Percentiles rank a stretch among this genome's conserved stretches.
Evolutionary conservation across 2,888 invertebrate species (phyloP).

Genomic region (Bembecia ichneumoniformis): DNA sequence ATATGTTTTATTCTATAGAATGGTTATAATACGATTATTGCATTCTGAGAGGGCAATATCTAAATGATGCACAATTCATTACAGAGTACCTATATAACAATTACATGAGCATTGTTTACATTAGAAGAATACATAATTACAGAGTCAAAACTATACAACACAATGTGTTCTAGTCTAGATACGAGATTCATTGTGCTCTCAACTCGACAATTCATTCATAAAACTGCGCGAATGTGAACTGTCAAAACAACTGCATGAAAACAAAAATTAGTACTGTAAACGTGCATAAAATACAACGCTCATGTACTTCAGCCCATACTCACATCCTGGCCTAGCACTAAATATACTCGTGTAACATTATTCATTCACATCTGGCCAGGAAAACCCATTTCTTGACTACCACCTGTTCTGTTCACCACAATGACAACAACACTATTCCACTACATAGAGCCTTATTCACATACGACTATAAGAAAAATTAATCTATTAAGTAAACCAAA

Average conservation of each 20-base stretch:
- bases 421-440: conserved; percentile 44
- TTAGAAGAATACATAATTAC: too few species aligned
- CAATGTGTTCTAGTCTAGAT: conserved; percentile 44
- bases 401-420: conserved; percentile 64
- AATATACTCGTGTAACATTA: conserved; percentile 20
- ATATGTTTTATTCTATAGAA: too few species aligned
- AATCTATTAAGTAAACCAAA: not conserved
- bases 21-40: too few species aligned
- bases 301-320: conserved; percentile 14
- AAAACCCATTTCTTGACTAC: conserved; percentile 30
- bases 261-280: conserved; percentile 37
- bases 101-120: too few species aligned
- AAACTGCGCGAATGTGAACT: conserved; percentile 41
- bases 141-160: conserved; percentile 20
- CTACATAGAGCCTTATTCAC: conserved; percentile 6
- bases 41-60: too few species aligned
- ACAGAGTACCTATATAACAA: too few species aligned
- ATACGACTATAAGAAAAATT: too few species aligned
- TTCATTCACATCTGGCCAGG: conserved; percentile 35
- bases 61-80: too few species aligned
- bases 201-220: conserved; percentile 61
- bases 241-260: conserved; percentile 58
- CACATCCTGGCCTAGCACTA: conserved; percentile 11
- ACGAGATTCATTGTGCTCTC: conserved; percentile 59
- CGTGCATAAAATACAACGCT: conserved; percentile 15